Conservation (phyloP, 1,140 invertebrate species). For the Panulirus ornatus region DNA sequence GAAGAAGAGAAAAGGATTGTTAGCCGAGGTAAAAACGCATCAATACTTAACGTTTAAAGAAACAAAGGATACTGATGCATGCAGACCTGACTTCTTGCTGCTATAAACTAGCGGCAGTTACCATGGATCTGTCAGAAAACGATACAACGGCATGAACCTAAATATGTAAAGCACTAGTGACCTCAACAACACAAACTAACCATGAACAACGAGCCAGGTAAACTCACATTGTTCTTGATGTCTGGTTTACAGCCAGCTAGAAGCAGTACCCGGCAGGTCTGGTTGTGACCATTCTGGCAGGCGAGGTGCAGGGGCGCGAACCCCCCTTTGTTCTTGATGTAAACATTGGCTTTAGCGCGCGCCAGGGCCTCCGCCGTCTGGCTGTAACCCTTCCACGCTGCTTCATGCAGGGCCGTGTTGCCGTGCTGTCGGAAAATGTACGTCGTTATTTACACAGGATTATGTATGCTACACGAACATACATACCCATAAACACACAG, state of each 20-base stretch:
- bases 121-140: too few species aligned
- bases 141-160: too few species aligned
- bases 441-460: not conserved
- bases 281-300: constrained; percentile 97
- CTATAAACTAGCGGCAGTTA: too few species aligned
- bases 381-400: constrained; percentile 96
- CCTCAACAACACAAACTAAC: too few species aligned
- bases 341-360: constrained; percentile 84
- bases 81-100: too few species aligned
- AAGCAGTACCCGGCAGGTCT: constrained; percentile 92
- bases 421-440: constrained; percentile 84
- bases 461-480: not conserved
- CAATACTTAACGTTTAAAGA: too few species aligned
- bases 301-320: constrained; percentile 96
- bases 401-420: constrained; percentile 95
- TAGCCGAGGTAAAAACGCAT: too few species aligned
- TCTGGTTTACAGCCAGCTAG: constrained; percentile 92
- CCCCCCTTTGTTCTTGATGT: constrained; percentile 90
- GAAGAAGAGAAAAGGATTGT: too few species aligned
- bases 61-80: too few species aligned
- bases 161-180: too few species aligned
- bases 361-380: constrained; percentile 88
- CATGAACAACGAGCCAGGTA: not conserved
- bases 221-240: constrained; percentile 90
- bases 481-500: not conserved